Conservation (phyloP, 1,140 invertebrate species). For the Rhyzopertha dominica region DNA sequence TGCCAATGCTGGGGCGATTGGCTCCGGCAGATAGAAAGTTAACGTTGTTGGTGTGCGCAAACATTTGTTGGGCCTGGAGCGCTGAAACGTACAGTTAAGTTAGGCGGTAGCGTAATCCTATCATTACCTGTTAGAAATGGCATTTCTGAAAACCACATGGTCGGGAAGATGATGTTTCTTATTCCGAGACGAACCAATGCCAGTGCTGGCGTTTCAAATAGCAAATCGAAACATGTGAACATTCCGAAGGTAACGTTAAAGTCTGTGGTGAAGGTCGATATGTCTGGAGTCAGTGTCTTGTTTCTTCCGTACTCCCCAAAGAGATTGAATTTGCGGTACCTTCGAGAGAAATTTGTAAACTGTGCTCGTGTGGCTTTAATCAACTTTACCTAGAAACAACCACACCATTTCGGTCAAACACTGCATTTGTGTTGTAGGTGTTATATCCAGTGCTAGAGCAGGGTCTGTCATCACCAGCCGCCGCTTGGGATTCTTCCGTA, state of each 20-base stretch:
- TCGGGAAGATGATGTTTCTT: slow-evolving; percentile 62
- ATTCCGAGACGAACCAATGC: slow-evolving; percentile 50
- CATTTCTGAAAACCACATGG: slow-evolving; percentile 67
- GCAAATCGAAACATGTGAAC: slow-evolving; percentile 71
- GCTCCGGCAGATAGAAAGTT: slow-evolving; percentile 51
- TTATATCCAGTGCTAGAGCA: too few relatives aligned
- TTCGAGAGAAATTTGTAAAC: too few relatives aligned
- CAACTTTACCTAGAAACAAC: too few relatives aligned
- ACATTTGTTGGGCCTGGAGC: slow-evolving; percentile 50
- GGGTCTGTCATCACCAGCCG: too few relatives aligned
- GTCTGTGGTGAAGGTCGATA: slow-evolving; percentile 64
- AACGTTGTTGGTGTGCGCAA: slow-evolving; percentile 48
- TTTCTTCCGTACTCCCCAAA: slow-evolving; percentile 51
- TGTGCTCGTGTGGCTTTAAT: too few relatives aligned
- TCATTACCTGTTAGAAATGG: slow-evolving; percentile 61
- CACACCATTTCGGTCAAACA: too few relatives aligned
- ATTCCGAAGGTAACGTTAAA: slow-evolving; percentile 76
- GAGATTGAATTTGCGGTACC: slow-evolving; percentile 62
- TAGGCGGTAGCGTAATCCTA: too few relatives aligned
- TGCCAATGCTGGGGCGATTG: slow-evolving; percentile 47
- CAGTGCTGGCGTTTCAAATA: slow-evolving; percentile 58
- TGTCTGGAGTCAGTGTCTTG: slow-evolving; percentile 47
- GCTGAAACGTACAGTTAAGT: slow-evolving; percentile 38
- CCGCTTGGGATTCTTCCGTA: too few relatives aligned
- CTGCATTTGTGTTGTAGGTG: too few relatives aligned